Evolutionary conservation across 2,888 invertebrate species (phyloP).

Genomic region (Suillia variegata): DNA sequence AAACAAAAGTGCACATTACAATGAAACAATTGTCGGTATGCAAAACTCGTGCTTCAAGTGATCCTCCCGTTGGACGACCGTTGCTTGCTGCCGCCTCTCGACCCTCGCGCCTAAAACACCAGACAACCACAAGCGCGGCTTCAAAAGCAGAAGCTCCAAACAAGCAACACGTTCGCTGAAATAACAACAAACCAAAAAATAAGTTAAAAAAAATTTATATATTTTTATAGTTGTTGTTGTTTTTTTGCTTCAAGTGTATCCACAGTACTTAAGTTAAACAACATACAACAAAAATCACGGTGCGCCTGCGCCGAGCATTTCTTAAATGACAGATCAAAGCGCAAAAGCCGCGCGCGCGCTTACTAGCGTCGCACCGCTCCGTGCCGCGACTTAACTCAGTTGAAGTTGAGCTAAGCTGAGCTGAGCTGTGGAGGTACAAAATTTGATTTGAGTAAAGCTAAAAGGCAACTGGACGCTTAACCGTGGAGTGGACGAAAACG

Average conservation of each 20-base stretch:
- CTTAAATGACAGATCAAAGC: constrained; percentile 58
- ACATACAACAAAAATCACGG: constrained; percentile 28
- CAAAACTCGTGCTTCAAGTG: constrained; percentile 49
- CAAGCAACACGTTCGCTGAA: constrained; percentile 46
- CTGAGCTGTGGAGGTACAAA: neutral
- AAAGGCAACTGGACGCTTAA: too few species aligned
- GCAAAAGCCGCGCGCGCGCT: constrained; percentile 37
- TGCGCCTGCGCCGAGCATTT: constrained; percentile 37
- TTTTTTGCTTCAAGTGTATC: constrained; percentile 35
- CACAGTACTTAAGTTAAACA: neutral
- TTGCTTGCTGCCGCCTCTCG: neutral
- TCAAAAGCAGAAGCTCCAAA: constrained; percentile 7
- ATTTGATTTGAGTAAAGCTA: neutral
- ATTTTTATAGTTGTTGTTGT: constrained; percentile 26
- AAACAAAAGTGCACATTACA: neutral
- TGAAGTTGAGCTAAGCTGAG: neutral
- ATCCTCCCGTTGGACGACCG: neutral
- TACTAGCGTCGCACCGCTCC: too few species aligned
- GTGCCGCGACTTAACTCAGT: neutral
- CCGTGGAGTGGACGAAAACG: neutral
- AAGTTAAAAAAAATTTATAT: too few species aligned
- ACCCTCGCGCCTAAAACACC: neutral
- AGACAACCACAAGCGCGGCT: neutral
- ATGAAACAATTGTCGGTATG: constrained; percentile 41
- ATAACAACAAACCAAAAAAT: constrained; percentile 24